Base-by-base conservation (phyloP, 37 sponge, comb jelly and placozoan genomes). In the Theonella swinhoei region DNA sequence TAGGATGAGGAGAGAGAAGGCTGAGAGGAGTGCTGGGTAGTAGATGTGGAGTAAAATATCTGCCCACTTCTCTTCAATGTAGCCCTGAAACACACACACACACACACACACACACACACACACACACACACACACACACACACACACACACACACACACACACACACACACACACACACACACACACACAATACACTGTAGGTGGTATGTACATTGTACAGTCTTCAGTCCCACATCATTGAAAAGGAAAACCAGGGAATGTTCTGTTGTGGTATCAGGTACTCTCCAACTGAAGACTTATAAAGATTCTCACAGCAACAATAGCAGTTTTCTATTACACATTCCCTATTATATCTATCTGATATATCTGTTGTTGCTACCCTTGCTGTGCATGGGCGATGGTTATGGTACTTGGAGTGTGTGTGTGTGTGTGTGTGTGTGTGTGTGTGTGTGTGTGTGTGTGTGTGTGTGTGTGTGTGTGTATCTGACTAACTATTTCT, bases 11-110 rank as follows among this genome's bases (percentile, higher is more conserved):
- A 87, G 59, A 26, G 85, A 91, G 70, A 91, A 75, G 35, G 80
- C 88, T 28, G 92, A 81, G 34, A 87, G 75, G 34, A 87, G 84
- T 25, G 84, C 79, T 42, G 88, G 92, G 26, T 84, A 87, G 79
- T 91, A 87, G 11, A 91, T 19, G 33, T 65, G 73, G 43, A 79
- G 76, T 5, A 87, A 36, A 5, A 91, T 67, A 59, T 84, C 84
- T 0, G 70, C 80, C 92, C 88, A 87, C 32, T 84, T 62, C 14
- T 59, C 78, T 0, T 77, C 77, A 25, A 86, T 82, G 34, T 67
- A 28, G 20, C 28, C 35, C 43, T 42, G 24, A 62, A 63, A 1
- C 31, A 4, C 42, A 0, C 32, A 42, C 29, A 35, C 36, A 76
- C 35, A 76, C 62, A 76, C 63, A 73, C 74, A 73, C n/a, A 73